Evolutionary conservation across 2,113 vertebrate genomes (phyloP), one percentile per base, ranked within the genome.

Genomic region (Recurvirostra avosetta): DNA sequence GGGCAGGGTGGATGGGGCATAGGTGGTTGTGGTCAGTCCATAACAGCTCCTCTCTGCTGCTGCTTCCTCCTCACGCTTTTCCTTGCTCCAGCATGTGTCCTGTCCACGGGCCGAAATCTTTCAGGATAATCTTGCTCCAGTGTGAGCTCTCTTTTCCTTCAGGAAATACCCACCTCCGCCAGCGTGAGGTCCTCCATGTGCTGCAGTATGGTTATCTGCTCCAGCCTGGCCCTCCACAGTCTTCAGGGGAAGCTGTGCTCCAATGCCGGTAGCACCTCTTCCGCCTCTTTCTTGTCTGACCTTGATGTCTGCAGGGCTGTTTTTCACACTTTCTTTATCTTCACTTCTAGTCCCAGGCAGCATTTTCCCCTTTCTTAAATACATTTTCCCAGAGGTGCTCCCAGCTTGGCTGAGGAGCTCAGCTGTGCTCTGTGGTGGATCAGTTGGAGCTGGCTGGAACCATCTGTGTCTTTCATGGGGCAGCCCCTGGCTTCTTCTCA

Each of bases 131-230:
- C 9, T 14, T 84, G 21, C 49, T 80, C 5, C 41, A 65, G 7
- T 49, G 16, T 45, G 58, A 23, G n/a, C 40, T 68, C 47, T 55
- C 29, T 43, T 20, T 87, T 93, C 18, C 50, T 77, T 56, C 26
- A 56, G 49, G 40, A 78, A 66, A 41, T 47, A 56, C 3, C 25
- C 12, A 36, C 26, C 15, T 85, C 14, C 34, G 65, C 40, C 61
- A 52, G 12, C 0, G 0, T 32, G 17, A 22, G 9, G 9, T 84
- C 63, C 2, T 61, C 8, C 40, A 0, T 2, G 1, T 76, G 25
- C 40, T 87, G 43, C 20, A n/a, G 2, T 29, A 32, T 43, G n/a
- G 4, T 45, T 56, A 32, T 32, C 43, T 90, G 36, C 86, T 66
- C n/a, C 29, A 82, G 50, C 34, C 16, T 58, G 29, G 11, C 63